These are phyloP conservation scores for Nephrotoma appendiculata DNA, from an alignment of 2,888 invertebrate species.

Conservation along the genomic window DNA sequence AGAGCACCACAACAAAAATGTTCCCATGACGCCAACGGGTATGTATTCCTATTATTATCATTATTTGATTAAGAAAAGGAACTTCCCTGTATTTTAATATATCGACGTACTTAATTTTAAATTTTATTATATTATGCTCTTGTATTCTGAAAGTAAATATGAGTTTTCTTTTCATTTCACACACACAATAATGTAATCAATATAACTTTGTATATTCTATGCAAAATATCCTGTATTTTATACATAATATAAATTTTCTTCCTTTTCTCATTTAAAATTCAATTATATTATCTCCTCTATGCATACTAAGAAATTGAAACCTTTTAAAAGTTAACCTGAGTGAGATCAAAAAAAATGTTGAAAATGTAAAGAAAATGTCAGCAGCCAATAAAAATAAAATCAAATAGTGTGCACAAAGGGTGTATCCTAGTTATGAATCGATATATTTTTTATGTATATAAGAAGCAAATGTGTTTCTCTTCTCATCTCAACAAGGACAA, in stretches of 20 bases:
- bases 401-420: background rate
- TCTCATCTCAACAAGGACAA: background rate
- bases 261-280: background rate
- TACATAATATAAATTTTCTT: background rate
- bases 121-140: background rate
- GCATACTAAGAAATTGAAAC: background rate
- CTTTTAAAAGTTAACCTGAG: too few relatives aligned
- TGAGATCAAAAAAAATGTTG: background rate
- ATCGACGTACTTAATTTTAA: background rate
- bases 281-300: background rate
- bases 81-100: background rate
- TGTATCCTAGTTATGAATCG: background rate
- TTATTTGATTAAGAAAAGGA: background rate
- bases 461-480: background rate
- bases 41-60: constrained; percentile 9
- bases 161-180: background rate
- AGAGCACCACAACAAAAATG: background rate
- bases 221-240: background rate
- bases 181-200: background rate
- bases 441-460: background rate
- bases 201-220: background rate
- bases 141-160: background rate
- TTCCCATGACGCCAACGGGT: constrained; percentile 30
- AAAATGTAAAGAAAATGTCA: background rate
- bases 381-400: background rate